Conservation (phyloP, 1,140 invertebrate species). For the Drosophila nigromelanica region DNA sequence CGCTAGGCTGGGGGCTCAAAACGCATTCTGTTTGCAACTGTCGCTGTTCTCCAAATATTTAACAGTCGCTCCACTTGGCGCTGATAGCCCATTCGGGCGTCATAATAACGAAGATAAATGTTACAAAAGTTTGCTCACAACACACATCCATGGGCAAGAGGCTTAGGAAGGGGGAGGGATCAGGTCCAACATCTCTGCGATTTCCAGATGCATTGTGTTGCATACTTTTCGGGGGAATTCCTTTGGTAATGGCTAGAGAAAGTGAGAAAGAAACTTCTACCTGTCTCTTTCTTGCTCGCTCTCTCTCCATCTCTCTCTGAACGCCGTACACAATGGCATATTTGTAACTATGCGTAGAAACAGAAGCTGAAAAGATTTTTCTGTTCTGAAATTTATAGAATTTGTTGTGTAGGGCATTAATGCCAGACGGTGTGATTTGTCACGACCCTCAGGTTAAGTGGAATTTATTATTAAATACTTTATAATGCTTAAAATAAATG, state of each 20-base stretch:
- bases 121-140: constrained; percentile 68
- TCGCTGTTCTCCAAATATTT: constrained; percentile 67
- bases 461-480: background rate
- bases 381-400: constrained; percentile 44
- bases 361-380: constrained; percentile 63
- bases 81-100: constrained; percentile 81
- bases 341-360: constrained; percentile 48
- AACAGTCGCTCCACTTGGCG: constrained; percentile 68
- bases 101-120: constrained; percentile 82
- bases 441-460: background rate
- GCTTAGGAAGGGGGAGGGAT: background rate
- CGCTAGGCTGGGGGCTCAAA: constrained; percentile 40
- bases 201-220: constrained; percentile 67
- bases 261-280: background rate
- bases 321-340: constrained; percentile 16
- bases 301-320: background rate
- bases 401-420: constrained; percentile 34
- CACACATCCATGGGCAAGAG: constrained; percentile 32
- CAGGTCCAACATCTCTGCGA: constrained; percentile 32
- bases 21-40: constrained; percentile 55
- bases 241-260: constrained; percentile 34
- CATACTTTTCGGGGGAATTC: constrained; percentile 46
- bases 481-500: too few relatives aligned
- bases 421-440: constrained; percentile 14
- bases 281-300: too few relatives aligned